phyloP scores from a whole-genome alignment of 2,888 invertebrate genomes.

The Gastrophysa polygoni region DNA sequence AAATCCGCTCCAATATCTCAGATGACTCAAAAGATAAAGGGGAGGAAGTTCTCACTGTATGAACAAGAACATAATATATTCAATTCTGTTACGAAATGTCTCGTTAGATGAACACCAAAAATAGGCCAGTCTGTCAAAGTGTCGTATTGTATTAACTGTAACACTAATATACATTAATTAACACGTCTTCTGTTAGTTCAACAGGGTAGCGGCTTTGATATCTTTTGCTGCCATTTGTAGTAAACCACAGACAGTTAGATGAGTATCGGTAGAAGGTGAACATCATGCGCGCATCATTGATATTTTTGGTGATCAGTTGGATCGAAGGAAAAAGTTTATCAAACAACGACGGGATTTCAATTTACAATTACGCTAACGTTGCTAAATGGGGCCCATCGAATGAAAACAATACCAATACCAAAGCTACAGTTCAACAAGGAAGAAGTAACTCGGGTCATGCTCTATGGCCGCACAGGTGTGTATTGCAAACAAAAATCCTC shows the following conservation, averaged over 20 bases:
- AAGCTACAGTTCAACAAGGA: constrained; percentile 31
- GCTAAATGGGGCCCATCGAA: constrained; percentile 50
- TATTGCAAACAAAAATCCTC: no score
- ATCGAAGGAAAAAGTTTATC: constrained; percentile 38
- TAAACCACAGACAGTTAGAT: constrained; percentile 9
- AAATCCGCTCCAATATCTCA: no score
- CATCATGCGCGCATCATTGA: constrained; percentile 15
- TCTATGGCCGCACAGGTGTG: constrained; percentile 53
- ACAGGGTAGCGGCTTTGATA: constrained; percentile 44
- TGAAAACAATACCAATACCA: constrained; percentile 19
- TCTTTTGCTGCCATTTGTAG: constrained; percentile 25
- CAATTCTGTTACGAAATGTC: no score
- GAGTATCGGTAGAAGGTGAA: constrained; percentile 8
- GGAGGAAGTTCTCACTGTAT: no score
- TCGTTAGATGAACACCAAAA: no score
- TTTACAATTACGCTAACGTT: constrained; percentile 55
- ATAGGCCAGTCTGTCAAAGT: constrained; percentile 37
- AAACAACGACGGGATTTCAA: constrained; percentile 40
- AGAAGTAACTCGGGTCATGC: constrained; percentile 48
- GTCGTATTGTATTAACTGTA: constrained; percentile 48
- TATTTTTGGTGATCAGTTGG: constrained; percentile 24
- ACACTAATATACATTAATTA: constrained; percentile 49
- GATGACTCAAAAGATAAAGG: no score
- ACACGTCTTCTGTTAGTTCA: constrained; percentile 48
- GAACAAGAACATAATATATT: no score